Conservation (phyloP, 37 sponge, comb jelly and placozoan species). For the Aphrocallistes beatrix region DNA sequence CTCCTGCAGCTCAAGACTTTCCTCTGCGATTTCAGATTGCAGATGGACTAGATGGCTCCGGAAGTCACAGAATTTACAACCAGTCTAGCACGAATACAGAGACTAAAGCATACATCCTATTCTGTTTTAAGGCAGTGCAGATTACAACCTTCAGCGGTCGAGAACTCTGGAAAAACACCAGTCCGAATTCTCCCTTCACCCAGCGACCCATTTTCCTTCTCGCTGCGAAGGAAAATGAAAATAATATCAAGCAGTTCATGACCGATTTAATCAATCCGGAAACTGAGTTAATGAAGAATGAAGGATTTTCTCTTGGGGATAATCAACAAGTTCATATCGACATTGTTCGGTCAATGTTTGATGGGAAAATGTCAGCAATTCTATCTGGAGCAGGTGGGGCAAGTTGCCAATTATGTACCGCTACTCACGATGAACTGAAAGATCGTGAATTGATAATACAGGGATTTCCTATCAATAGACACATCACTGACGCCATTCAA, state of each 20-base stretch:
- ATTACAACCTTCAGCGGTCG: not conserved
- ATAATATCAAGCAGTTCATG: not conserved
- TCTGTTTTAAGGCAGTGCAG: not conserved
- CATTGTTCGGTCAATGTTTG: not conserved
- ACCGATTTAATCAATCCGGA: not conserved
- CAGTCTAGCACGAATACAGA: not conserved
- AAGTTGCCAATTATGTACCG: slow-evolving; percentile 3
- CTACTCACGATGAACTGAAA: not conserved
- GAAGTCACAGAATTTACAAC: not conserved
- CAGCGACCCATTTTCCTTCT: not conserved
- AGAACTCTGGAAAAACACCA: not conserved
- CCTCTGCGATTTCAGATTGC: not conserved
- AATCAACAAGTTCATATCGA: not conserved
- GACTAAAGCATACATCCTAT: not conserved
- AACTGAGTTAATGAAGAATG: not conserved
- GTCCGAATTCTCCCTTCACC: not conserved
- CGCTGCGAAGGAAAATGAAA: not conserved
- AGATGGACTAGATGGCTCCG: not conserved
- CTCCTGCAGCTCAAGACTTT: not conserved
- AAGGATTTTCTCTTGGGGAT: not conserved
- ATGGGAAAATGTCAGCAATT: not conserved
- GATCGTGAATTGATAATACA: not conserved
- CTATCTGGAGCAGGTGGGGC: not conserved
- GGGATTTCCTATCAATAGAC: not conserved
- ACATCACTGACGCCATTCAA: not conserved